A percentile compares a stretch with the other conserved stretches of the same genome.
phyloP scores from a whole-genome alignment of 2,888 invertebrate genomes.

The Acanthococcus lagerstroemiae region DNA sequence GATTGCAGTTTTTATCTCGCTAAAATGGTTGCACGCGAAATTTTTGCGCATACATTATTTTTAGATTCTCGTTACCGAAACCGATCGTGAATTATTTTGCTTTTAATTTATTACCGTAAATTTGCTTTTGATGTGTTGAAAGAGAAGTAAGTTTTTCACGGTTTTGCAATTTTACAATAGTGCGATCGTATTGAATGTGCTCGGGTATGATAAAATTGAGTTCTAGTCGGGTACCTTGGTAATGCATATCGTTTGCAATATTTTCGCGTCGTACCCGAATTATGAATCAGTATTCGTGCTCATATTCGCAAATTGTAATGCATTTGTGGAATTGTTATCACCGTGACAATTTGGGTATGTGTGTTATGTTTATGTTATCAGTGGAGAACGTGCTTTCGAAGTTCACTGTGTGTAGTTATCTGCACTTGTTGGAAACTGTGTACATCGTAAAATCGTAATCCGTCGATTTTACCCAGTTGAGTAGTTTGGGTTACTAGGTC shows the following conservation, averaged over 20 bases:
- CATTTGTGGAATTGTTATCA: neutral
- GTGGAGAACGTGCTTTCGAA: too few species aligned
- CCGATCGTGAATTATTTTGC: neutral
- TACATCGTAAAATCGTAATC: too few species aligned
- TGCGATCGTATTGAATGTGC: too few species aligned
- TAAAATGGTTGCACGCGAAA: conserved; percentile 30
- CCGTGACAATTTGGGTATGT: neutral
- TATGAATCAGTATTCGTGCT: neutral
- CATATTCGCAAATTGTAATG: neutral
- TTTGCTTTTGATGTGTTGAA: neutral
- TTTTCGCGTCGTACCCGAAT: too few species aligned
- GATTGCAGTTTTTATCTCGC: conserved; percentile 27
- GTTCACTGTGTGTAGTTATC: too few species aligned
- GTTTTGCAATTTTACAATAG: neutral
- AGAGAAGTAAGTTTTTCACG: neutral
- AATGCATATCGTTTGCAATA: too few species aligned
- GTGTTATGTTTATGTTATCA: neutral
- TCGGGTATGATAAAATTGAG: too few species aligned
- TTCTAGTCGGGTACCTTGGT: too few species aligned
- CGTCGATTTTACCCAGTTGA: too few species aligned
- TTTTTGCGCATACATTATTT: conserved; percentile 24
- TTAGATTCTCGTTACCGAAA: too few species aligned
- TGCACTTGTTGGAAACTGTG: too few species aligned
- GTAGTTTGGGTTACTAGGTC: too few species aligned
- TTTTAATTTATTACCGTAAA: neutral